Base-by-base conservation (phyloP, 35 echinoderm and acorn worm species). In the Patiria miniata region DNA sequence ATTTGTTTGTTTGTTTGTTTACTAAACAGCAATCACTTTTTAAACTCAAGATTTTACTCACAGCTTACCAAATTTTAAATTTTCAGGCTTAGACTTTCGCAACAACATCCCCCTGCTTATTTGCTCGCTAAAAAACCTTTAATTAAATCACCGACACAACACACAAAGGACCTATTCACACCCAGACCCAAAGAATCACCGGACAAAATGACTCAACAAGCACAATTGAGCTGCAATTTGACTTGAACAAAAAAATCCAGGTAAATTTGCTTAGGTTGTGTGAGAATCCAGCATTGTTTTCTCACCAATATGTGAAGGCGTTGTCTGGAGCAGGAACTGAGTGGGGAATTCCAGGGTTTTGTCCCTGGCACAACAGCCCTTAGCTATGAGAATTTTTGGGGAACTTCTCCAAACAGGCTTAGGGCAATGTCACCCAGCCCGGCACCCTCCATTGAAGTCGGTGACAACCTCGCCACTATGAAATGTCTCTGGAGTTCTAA, bases 111-210 rank as follows among this genome's bases (percentile, higher is more conserved):
- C 26, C 5, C 30, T 73, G 65, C 34, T 73, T 73, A 73, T 73
- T 34, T 73, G 65, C 34, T 73, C 29, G 34, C 34, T 34, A 32
- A 73, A 73, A 73, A 73, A 26, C 5, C 14, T 73, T 73, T 73
- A 73, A 73, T 73, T 73, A 73, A 73, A 73, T 73, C 26, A 34
- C 26, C 26, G 10, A 26, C 65, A 73, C 8, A 73, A 23, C 26
- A 73, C 65, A 73, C 65, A 73, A 73, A 36, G n/a, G 65, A 26
- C 65, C 34, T 9, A 26, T 36, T 73, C 34, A 73, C 65, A 73
- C 65, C 29, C 15, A 26, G 14, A 28, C 65, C 65, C 26, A 26
- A 73, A 30, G 12, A 47, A 47, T 6, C 65, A 2, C 0, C 29
- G 1, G 7, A 73, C 14, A 73, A 1, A 29, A 32, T 73, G 10